phyloP scores from a whole-genome alignment of 1,140 invertebrate species.

The Zaprionus capensis region DNA sequence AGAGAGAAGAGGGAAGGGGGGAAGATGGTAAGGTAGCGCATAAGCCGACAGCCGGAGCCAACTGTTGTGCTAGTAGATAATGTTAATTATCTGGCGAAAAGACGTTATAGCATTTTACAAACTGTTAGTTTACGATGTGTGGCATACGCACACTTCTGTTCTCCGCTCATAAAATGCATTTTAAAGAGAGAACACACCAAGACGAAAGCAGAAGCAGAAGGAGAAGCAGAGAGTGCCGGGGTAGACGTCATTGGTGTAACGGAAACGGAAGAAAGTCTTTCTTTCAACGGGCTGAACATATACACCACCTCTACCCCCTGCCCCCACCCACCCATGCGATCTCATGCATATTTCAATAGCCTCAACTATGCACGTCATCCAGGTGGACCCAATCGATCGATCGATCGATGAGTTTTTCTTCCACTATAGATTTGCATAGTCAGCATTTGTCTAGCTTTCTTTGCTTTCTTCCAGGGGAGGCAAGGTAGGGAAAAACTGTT shows the following conservation, averaged over 20 bases:
- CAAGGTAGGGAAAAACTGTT: background rate
- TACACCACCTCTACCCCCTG: background rate
- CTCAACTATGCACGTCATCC: conserved; percentile 44
- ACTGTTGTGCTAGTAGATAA: conserved; percentile 72
- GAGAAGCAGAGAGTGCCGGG: background rate
- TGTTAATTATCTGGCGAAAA: conserved; percentile 55
- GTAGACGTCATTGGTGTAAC: conserved; percentile 22
- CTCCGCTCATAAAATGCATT: conserved; percentile 39
- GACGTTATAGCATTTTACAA: conserved; percentile 47
- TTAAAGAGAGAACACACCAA: background rate
- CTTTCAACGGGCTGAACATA: background rate
- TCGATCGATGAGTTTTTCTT: conserved; percentile 21
- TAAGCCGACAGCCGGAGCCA: conserved; percentile 33
- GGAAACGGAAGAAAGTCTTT: conserved; percentile 81
- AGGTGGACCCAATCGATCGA: conserved; percentile 26
- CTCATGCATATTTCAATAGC: conserved; percentile 71
- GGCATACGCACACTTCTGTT: conserved; percentile 65
- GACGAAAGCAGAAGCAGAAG: background rate
- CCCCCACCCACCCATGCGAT: background rate
- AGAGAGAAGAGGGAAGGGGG: background rate
- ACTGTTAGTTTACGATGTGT: conserved; percentile 78
- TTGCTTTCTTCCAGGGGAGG: conserved; percentile 11
- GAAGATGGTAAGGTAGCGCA: background rate
- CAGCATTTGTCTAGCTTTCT: conserved; percentile 37
- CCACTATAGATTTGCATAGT: conserved; percentile 58